These are phyloP conservation scores for Drosophila funebris DNA, from an alignment of 1,140 invertebrate genomes.

Conservation along the genomic window DNA sequence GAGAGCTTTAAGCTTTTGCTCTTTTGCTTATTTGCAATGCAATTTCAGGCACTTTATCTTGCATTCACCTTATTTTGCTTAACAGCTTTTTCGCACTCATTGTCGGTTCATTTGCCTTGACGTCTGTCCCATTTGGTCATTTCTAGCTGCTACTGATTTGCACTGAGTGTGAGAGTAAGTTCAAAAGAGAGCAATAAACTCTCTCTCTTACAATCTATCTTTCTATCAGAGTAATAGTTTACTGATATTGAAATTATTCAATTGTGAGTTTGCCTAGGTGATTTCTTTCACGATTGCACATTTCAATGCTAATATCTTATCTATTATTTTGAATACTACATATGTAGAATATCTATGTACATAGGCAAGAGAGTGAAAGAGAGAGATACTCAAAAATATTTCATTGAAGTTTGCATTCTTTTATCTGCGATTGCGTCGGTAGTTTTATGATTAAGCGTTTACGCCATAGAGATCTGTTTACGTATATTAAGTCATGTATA, in stretches of 20 bases:
- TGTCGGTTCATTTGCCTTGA: slow-evolving; percentile 45
- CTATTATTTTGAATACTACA: slow-evolving; percentile 28
- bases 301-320: slow-evolving; percentile 65
- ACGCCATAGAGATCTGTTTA: slow-evolving; percentile 31
- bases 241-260: slow-evolving; percentile 26
- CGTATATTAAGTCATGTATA: background rate
- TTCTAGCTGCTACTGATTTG: slow-evolving; percentile 12
- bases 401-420: slow-evolving; percentile 50
- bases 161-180: slow-evolving; percentile 12
- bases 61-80: slow-evolving; percentile 18
- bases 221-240: slow-evolving; percentile 21
- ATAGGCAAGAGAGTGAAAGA: background rate
- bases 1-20: slow-evolving; percentile 17
- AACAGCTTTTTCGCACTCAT: slow-evolving; percentile 37
- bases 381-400: slow-evolving; percentile 43
- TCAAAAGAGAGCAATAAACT: slow-evolving; percentile 12
- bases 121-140: slow-evolving; percentile 39
- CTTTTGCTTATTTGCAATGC: background rate
- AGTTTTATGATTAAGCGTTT: slow-evolving; percentile 50
- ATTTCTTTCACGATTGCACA: slow-evolving; percentile 51
- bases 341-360: too few species aligned
- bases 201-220: background rate
- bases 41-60: slow-evolving; percentile 26
- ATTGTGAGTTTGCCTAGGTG: slow-evolving; percentile 17
- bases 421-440: slow-evolving; percentile 60